Base-by-base conservation (phyloP, 2,113 vertebrate species). In the Macquaria australasica region DNA sequence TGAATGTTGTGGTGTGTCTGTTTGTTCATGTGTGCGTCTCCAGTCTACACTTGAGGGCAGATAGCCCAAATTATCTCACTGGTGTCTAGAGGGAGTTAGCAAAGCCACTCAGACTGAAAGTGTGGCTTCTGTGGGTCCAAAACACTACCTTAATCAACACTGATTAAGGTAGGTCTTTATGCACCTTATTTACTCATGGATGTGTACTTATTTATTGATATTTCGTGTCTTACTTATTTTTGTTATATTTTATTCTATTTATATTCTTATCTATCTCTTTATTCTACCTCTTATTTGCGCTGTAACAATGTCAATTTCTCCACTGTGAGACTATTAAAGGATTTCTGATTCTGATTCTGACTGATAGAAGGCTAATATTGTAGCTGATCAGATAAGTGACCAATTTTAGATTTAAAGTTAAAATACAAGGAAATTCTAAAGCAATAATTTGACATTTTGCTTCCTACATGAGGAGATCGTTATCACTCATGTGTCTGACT, bases 31-130 rank as follows among this genome's bases (percentile, higher is more conserved):
- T 77, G 69, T 77, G 79, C 80, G 73, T 81, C 67, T 83, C 60
- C 39, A 79, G 82, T 85, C 69, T 84, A 3, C 9, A 75, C 72
- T 86, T 73, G 31, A 56, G 88, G 91, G 86, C 39, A 72, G 72
- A 60, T 68, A 62, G 77, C 70, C 83, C 63, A 90, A 83, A 94
- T 93, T 78, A 88, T 91, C 69, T 87, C 87, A 77, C 59, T 58
- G 86, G 82, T 59, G 76, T 80, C 83, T 75, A 9, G 56, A 73
- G 81, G 87, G 81, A 93, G 77, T 80, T 63, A 43, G 81, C 34
- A 59, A 69, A 73, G 70, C 50, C 11, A 15, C 28, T 79, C n/a
- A 63, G 50, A 53, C 69, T 71, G 56, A 91, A 80, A 82, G 78
- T 79, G 31, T 50, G n/a, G 31, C 16, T 43, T 34, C 48, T 62